Conservation (phyloP, 2,113 vertebrate genomes). For the Chelonoidis abingdonii region DNA sequence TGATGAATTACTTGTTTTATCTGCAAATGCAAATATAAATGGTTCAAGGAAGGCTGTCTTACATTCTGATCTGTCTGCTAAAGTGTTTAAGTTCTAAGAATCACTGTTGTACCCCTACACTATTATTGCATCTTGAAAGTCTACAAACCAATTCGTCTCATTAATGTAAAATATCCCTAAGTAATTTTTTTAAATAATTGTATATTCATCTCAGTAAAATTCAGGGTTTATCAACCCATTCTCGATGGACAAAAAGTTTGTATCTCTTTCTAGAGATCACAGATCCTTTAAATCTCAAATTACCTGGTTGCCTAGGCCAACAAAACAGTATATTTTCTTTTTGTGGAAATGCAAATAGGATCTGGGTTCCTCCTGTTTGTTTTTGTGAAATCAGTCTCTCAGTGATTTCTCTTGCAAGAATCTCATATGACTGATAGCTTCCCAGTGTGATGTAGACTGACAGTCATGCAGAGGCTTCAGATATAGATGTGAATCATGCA, state of each 20-base stretch:
- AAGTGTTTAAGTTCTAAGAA: background rate
- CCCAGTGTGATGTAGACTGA: background rate
- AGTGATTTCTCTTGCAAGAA: background rate
- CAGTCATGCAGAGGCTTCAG: background rate
- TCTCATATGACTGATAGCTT: background rate
- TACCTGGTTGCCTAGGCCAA: background rate
- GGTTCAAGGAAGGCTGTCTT: background rate
- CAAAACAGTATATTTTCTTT: background rate
- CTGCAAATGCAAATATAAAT: background rate
- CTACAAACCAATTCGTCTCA: background rate
- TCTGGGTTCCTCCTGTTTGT: background rate
- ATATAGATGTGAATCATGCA: background rate
- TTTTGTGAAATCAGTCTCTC: background rate
- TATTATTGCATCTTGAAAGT: background rate
- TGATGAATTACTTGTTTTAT: background rate
- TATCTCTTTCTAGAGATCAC: background rate
- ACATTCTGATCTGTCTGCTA: background rate
- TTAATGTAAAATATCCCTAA: background rate
- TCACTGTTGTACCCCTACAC: background rate
- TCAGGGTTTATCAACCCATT: background rate
- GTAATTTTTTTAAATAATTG: background rate
- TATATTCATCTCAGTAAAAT: background rate
- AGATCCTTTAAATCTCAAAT: background rate
- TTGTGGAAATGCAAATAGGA: background rate
- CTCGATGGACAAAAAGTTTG: background rate